Percentiles rank a stretch among this genome's conserved stretches.
Conservation (phyloP, 2,797 vertebrate genomes). For the Squalus acanthias region DNA sequence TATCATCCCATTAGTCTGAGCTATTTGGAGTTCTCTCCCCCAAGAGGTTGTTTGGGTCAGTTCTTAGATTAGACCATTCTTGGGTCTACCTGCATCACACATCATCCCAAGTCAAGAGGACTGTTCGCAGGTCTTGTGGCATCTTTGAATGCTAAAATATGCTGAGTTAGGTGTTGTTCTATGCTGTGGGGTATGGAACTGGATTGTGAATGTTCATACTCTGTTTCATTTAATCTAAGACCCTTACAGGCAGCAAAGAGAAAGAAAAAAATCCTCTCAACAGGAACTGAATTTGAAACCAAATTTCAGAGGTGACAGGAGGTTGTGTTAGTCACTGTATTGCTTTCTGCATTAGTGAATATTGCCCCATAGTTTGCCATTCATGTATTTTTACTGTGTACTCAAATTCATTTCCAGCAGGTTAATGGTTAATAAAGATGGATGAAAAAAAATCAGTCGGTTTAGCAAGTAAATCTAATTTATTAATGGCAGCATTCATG, state of each 20-base stretch:
- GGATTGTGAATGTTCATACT: background rate
- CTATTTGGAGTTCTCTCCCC: background rate
- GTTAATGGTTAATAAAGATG: background rate
- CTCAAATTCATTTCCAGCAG: background rate
- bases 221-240: too few species aligned
- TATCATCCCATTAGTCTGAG: background rate
- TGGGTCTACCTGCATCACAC: background rate
- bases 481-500: background rate
- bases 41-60: background rate
- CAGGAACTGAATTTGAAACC: background rate
- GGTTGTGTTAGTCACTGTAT: background rate
- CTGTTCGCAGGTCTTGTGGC: too few species aligned
- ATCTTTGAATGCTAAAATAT: background rate
- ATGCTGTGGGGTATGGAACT: background rate
- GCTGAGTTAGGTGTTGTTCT: background rate
- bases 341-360: background rate
- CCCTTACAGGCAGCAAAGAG: too few species aligned
- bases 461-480: background rate
- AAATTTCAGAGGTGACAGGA: background rate
- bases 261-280: background rate
- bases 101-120: background rate
- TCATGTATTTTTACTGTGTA: background rate
- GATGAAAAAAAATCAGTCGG: background rate
- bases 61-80: background rate
- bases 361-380: background rate